Conservation (phyloP, 2,797 vertebrate genomes). For the Catharus ustulatus region DNA sequence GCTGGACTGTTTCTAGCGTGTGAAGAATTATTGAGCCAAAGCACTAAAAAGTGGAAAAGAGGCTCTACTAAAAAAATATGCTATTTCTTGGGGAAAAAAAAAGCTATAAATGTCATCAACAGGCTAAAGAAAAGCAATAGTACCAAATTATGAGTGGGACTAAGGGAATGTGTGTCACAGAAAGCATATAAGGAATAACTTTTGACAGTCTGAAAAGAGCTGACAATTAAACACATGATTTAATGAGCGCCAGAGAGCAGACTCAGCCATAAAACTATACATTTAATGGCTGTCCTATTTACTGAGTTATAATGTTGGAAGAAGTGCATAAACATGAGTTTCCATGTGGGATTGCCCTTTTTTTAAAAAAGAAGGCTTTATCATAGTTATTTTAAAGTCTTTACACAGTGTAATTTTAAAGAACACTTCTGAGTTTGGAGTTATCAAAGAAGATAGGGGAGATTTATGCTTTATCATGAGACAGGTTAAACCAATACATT, state of each 20-base stretch:
- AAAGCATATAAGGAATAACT: constrained; percentile 30
- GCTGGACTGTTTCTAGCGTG: neutral
- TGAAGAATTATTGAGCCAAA: constrained; percentile 13
- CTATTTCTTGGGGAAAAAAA: neutral
- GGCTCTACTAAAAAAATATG: neutral
- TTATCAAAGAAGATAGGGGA: constrained; percentile 41
- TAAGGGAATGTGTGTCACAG: constrained; percentile 22
- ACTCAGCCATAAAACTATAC: constrained; percentile 39
- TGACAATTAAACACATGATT: constrained; percentile 67
- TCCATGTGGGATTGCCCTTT: neutral
- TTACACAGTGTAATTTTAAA: constrained; percentile 52
- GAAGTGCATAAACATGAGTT: constrained; percentile 13
- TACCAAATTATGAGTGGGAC: constrained; percentile 45
- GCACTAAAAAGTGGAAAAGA: constrained; percentile 19
- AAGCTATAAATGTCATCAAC: constrained; percentile 35
- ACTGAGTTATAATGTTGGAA: constrained; percentile 35
- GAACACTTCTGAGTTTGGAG: neutral
- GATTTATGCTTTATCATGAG: constrained; percentile 13
- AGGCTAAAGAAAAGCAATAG: neutral
- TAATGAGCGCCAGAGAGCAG: constrained; percentile 46
- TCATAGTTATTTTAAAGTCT: constrained; percentile 72
- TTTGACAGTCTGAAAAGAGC: constrained; percentile 63
- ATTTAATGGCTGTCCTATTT: constrained; percentile 42
- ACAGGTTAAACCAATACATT: neutral
- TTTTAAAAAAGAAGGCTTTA: constrained; percentile 49